phyloP scores from a whole-genome alignment of 2,888 invertebrate genomes.

The Pharmacophagus antenor region DNA sequence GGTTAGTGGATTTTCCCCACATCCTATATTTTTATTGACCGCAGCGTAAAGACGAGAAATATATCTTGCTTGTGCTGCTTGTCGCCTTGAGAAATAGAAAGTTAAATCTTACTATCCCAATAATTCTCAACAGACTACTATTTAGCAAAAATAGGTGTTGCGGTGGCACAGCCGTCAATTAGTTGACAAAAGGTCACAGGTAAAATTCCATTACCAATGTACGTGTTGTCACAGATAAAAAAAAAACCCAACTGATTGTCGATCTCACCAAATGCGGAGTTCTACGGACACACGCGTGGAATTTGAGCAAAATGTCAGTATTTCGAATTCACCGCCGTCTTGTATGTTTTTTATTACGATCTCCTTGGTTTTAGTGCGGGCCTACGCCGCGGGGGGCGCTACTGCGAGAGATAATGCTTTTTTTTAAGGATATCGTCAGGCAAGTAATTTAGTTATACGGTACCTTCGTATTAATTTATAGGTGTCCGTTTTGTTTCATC shows the following conservation, averaged over 20 bases:
- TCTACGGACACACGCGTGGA: conserved; percentile 30
- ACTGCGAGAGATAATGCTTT: conserved; percentile 33
- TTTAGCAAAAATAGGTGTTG: too few relatives aligned
- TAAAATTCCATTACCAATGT: conserved; percentile 19
- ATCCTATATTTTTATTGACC: too few relatives aligned
- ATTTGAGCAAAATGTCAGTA: conserved; percentile 31
- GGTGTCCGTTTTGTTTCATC: conserved; percentile 29
- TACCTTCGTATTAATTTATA: conserved; percentile 43
- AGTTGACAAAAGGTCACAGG: conserved; percentile 2
- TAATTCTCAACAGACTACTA: too few relatives aligned
- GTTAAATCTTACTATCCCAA: too few relatives aligned
- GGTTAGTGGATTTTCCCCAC: too few relatives aligned
- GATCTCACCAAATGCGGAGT: conserved; percentile 27
- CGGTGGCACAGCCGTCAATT: too few relatives aligned
- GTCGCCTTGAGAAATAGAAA: too few relatives aligned
- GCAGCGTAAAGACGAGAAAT: too few relatives aligned
- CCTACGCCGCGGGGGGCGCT: conserved; percentile 37
- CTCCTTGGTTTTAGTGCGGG: conserved; percentile 25
- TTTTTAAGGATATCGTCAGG: conserved; percentile 30
- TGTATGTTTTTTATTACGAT: conserved; percentile 26
- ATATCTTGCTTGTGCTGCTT: too few relatives aligned
- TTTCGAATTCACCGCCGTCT: conserved; percentile 28
- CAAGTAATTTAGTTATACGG: conserved; percentile 48
- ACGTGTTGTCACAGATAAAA: conserved; percentile 18
- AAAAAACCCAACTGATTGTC: conserved; percentile 23